These are phyloP conservation scores for Pachyuromys duprasi DNA, from an alignment of 2,797 vertebrate species.

Conservation along the genomic window DNA sequence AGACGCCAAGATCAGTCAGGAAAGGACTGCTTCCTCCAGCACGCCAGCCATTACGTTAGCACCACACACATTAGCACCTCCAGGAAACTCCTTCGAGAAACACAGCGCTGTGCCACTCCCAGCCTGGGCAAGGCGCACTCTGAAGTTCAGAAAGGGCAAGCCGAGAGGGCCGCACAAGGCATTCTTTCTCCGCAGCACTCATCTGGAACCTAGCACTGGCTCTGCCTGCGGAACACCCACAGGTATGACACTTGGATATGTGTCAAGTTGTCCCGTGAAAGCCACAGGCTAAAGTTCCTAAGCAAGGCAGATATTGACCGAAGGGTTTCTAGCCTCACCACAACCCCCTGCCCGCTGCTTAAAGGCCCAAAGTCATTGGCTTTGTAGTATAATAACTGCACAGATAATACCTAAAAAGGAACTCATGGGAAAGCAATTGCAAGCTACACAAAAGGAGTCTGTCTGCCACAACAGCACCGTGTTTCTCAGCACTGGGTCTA, in stretches of 20 bases:
- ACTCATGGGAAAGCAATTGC: slow-evolving; percentile 74
- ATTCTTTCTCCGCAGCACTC: not conserved
- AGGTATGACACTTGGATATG: not conserved
- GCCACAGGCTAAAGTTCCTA: slow-evolving; percentile 18
- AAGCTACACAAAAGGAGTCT: slow-evolving; percentile 69
- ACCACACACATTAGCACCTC: not conserved
- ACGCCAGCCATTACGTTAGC: not conserved
- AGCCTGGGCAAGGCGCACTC: not conserved
- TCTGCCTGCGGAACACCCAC: slow-evolving; percentile 29
- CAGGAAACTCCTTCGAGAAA: not conserved
- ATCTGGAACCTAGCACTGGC: not conserved
- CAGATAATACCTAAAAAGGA: slow-evolving; percentile 61
- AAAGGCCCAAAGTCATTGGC: slow-evolving; percentile 55
- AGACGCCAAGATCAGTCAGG: slow-evolving; percentile 66
- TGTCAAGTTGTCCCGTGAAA: not conserved
- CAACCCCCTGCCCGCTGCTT: not conserved
- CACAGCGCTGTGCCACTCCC: not conserved
- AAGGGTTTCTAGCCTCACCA: slow-evolving; percentile 3
- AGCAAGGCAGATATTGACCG: slow-evolving; percentile 7
- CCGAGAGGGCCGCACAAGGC: not conserved
- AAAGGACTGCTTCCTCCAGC: not conserved
- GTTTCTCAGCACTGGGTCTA: slow-evolving; percentile 61
- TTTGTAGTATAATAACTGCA: slow-evolving; percentile 52
- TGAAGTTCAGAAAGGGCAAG: slow-evolving; percentile 26
- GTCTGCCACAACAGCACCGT: slow-evolving; percentile 68